Base-by-base conservation (phyloP, 2,113 vertebrate genomes). In the Uria aalge region DNA sequence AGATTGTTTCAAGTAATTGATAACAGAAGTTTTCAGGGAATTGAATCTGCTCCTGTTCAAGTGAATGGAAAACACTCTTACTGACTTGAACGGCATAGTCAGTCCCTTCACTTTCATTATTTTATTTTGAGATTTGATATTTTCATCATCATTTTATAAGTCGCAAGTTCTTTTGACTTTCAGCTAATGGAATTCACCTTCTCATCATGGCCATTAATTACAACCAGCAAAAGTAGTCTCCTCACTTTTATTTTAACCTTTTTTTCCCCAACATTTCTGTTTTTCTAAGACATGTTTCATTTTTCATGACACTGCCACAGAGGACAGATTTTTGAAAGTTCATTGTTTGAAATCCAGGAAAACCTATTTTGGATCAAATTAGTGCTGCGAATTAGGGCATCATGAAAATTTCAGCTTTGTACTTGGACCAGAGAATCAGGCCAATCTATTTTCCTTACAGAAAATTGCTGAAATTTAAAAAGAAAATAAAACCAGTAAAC, bases 1-100 rank as follows among this genome's bases (percentile, higher is more conserved):
- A 78, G 56, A 60, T 91, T 91, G 30, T 86, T 94, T 91, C 75
- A 86, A 83, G 60, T 93, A 96, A 96, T 60, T 93, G 88, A 74
- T 86, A 86, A 88, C 79, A 93, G 67, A 93, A 55, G 59, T 85
- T 93, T 83, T 74, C 68, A 91, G 52, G 63, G 50, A 88, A 86
- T 72, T 80, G 23, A 81, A 56, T 87, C 67, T 92, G 69, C 64
- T 88, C 14, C 71, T 24, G n/a, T 92, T 91, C 56, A 85, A 90
- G 23, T 73, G 47, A 75, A 20, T 52, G 21, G 62, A 50, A 95
- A 88, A 71, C 84, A 36, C 16, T 36, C 41, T 18, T 59, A 40
- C 48, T 88, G 36, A 52, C 21, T 78, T 68, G 36, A 93, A 92
- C 15, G 6, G 23, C 2, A 2, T 29, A 52, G 40, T 57, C 27